Percentiles rank a stretch among this genome's conserved stretches.
phyloP scores from a whole-genome alignment of 2,888 invertebrate genomes.

The Bhutanitis thaidina region DNA sequence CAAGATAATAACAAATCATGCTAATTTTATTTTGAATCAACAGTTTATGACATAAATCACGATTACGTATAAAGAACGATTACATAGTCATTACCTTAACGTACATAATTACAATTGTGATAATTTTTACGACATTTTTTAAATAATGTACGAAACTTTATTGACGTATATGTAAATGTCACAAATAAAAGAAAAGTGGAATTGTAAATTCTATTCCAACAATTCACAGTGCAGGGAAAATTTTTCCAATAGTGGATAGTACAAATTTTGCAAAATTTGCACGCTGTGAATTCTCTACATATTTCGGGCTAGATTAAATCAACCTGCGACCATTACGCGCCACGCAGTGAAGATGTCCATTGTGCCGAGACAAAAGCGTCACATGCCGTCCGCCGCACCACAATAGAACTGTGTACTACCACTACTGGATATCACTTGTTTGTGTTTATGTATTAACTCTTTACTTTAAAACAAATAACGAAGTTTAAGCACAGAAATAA shows the following conservation, averaged over 20 bases:
- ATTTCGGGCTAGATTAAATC: constrained; percentile 46
- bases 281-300: background rate
- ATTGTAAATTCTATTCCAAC: background rate
- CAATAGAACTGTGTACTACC: constrained; percentile 41
- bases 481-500: too few species aligned
- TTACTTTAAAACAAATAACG: too few species aligned
- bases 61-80: too few species aligned
- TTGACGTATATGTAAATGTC: too few species aligned
- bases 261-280: constrained; percentile 1
- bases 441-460: background rate
- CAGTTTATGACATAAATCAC: too few species aligned
- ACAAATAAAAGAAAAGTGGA: too few species aligned
- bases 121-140: too few species aligned
- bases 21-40: too few species aligned
- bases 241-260: background rate
- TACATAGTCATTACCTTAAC: too few species aligned
- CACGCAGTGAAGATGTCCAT: constrained; percentile 61
- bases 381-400: constrained; percentile 37
- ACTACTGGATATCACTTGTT: constrained; percentile 53
- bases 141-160: too few species aligned
- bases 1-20: too few species aligned
- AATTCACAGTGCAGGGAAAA: background rate
- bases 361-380: constrained; percentile 54
- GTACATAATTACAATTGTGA: too few species aligned
- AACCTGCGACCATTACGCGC: constrained; percentile 48